Conservation (phyloP, 1,140 invertebrate genomes). For the Nasonia vitripennis region DNA sequence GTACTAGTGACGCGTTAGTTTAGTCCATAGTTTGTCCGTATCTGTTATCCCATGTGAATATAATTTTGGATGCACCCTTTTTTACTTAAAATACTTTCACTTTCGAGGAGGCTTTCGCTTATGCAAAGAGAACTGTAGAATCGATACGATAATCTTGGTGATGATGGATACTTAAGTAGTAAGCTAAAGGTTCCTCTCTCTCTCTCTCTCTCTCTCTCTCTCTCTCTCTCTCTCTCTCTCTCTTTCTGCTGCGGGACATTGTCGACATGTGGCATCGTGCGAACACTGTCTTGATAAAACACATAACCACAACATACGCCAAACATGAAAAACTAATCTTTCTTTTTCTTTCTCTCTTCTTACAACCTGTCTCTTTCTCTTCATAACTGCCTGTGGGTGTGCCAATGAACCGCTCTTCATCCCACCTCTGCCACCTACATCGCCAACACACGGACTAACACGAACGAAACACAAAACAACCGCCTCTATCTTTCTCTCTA, state of each 20-base stretch:
- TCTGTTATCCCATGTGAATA: constrained; percentile 11
- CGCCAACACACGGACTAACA: not conserved
- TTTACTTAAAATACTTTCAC: constrained; percentile 25
- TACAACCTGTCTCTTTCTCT: not conserved
- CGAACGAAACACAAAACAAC: not conserved
- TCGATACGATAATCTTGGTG: not conserved
- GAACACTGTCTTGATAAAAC: constrained; percentile 27
- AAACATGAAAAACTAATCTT: constrained; percentile 18
- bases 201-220: too few species aligned
- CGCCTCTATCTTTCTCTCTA: constrained; percentile 9
- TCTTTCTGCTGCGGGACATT: not conserved
- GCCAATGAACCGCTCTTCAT: not conserved
- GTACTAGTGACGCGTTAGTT: constrained; percentile 40
- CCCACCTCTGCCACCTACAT: not conserved
- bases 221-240: too few species aligned
- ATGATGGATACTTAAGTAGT: not conserved
- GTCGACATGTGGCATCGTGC: constrained; percentile 36
- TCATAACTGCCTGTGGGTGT: constrained; percentile 1
- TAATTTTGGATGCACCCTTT: constrained; percentile 31
- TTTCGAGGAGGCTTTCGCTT: constrained; percentile 21
- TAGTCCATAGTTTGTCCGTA: constrained; percentile 53
- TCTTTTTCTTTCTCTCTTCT: not conserved
- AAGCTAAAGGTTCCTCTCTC: constrained; percentile 29
- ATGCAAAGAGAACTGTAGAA: not conserved
- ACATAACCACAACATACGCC: constrained; percentile 20